Evolutionary conservation across 2,888 invertebrate genomes (phyloP).

Genomic region (Drosophila setosimentum): DNA sequence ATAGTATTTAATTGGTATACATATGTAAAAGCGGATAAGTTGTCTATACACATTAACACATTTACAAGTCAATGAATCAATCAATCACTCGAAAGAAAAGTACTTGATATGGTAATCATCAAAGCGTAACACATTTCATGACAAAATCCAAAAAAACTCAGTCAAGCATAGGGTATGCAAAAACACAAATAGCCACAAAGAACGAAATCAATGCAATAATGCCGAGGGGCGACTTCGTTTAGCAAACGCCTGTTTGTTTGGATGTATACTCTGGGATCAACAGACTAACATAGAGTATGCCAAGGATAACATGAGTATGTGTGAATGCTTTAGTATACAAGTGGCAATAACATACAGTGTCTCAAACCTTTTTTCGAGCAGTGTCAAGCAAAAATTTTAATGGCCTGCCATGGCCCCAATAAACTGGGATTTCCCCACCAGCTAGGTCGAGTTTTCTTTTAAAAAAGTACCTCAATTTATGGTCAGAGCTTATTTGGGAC

Average conservation of each 20-base stretch:
- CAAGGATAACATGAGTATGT: neutral
- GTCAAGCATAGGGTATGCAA: slow-evolving; percentile 5
- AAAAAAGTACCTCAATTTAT: no score
- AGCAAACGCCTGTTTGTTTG: neutral
- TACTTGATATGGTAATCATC: neutral
- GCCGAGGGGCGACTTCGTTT: slow-evolving; percentile 3
- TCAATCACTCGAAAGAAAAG: neutral
- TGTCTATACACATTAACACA: slow-evolving; percentile 1
- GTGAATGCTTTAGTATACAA: no score
- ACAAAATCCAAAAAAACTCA: neutral
- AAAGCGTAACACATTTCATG: slow-evolving; percentile 1
- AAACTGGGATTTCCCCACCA: no score
- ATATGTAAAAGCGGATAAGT: neutral
- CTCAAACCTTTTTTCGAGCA: no score
- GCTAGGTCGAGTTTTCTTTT: no score
- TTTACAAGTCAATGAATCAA: slow-evolving; percentile 6
- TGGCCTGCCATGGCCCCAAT: no score
- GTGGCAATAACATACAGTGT: neutral
- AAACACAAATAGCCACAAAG: neutral
- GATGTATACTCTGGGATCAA: neutral
- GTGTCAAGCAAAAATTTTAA: no score
- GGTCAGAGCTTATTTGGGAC: no score
- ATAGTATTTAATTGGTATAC: neutral
- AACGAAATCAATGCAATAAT: slow-evolving; percentile 3
- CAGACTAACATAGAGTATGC: neutral